Evolutionary conservation across 2,797 vertebrate species (phyloP), one percentile per base, ranked within the genome.

Genomic region (Acanthurus leucopareius): DNA sequence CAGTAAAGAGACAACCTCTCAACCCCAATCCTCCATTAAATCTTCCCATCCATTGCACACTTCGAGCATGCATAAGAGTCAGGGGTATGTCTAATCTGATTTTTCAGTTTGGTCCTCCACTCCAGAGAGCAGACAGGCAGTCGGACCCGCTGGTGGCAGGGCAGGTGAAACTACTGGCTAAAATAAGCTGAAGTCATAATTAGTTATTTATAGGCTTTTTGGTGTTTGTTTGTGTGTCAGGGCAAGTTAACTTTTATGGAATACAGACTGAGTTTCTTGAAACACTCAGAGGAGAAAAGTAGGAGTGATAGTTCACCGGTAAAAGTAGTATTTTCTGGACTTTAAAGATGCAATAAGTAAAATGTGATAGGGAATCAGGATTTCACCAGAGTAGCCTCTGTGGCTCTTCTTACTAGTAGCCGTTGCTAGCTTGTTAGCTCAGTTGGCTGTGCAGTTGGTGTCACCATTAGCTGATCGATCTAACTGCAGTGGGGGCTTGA

Each of bases 1-100:
- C 83, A 86, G 84, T 79, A 63, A 76, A 78, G 86, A 90, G 73
- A 84, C 86, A 68, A 82, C 72, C 82, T 64, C 69, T 75, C 79
- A 76, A 69, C 71, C 81, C 70, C 67, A 80, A 75, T 68, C 72
- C 67, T 79, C 67, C 70, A 51, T 83, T 77, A 85, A 73, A 80
- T 75, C 69, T 83, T 75, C 65, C 84, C 73, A 62, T 87, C 51
- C 51, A 69, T 35, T 44, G 13, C 80, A 51, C 64, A 80, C 73
- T 73, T 60, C 16, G 68, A 71, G 66, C 56, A 51, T 53, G 54
- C 73, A 68, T 17, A 45, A 44, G 81, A 89, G 69, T 65, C 69
- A 35, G 28, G 62, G 61, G 52, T 73, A 80, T 69, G 81, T 89
- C 85, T 82, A 85, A 87, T 90, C 75, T 28, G 75, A 89, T 87